Percentiles rank a stretch among this genome's conserved stretches.
Evolutionary conservation across 2,113 vertebrate genomes (phyloP).

Genomic region (Nesospiza acunhae): DNA sequence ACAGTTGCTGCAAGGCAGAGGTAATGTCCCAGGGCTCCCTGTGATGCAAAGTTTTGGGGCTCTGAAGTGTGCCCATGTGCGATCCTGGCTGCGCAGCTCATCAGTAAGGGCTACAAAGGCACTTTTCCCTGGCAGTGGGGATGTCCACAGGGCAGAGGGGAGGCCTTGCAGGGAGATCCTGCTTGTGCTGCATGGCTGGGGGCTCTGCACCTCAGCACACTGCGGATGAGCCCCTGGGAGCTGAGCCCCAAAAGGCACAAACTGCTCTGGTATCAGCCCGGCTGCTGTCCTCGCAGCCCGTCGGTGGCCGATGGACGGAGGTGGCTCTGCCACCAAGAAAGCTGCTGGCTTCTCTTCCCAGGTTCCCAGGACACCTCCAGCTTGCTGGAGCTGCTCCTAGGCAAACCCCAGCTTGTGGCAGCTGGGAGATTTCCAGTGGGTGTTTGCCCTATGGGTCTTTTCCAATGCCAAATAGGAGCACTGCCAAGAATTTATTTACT

Average conservation of each 20-base stretch:
- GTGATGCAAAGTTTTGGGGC: background rate
- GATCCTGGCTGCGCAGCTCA: background rate
- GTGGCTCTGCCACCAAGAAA: background rate
- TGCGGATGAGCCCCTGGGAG: background rate
- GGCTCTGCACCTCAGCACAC: rapidly evolving
- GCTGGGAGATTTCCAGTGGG: background rate
- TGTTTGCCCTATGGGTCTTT: background rate
- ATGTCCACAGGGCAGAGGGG: background rate
- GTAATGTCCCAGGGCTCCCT: background rate
- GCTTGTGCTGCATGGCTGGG: rapidly evolving
- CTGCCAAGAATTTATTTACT: background rate
- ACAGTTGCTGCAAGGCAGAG: background rate
- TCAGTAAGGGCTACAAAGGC: rapidly evolving
- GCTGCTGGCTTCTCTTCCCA: background rate
- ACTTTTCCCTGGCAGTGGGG: background rate
- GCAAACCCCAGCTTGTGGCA: background rate
- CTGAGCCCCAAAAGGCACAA: background rate
- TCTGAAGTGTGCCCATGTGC: rapidly evolving
- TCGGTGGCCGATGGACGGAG: rapidly evolving
- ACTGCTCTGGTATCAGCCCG: background rate
- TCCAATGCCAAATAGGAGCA: background rate
- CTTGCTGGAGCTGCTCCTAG: background rate
- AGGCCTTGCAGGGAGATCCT: background rate
- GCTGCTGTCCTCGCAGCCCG: background rate
- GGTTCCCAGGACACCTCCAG: background rate